Evolutionary conservation across 2,113 vertebrate genomes (phyloP).

Genomic region (Isichthys henryi): DNA sequence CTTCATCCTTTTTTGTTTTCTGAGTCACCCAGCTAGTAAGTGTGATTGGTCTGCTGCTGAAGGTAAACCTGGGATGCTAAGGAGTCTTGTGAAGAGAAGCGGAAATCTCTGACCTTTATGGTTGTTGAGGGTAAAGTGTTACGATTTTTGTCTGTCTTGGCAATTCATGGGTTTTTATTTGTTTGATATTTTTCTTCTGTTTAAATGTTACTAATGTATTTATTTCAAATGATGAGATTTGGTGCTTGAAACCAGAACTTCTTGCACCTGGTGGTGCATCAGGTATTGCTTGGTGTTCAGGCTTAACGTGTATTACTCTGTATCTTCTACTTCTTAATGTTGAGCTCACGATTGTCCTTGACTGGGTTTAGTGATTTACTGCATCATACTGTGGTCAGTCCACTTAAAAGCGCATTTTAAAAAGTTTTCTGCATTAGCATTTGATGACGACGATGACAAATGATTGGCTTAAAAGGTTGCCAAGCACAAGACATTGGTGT

Average conservation of each 20-base stretch:
- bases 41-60: background rate
- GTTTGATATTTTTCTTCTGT: background rate
- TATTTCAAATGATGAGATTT: background rate
- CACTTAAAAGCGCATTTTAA: background rate
- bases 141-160: background rate
- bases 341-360: background rate
- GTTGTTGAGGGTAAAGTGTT: constrained; percentile 10
- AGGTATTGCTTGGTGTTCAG: background rate
- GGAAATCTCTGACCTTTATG: constrained; percentile 21
- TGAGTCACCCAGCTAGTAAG: background rate
- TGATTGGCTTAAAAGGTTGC: background rate
- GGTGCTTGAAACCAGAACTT: background rate
- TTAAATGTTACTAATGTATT: background rate
- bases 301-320: background rate
- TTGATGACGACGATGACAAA: background rate
- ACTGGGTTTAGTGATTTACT: background rate
- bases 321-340: background rate
- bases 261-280: background rate
- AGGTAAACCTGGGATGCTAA: background rate
- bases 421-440: background rate
- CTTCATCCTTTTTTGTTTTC: background rate
- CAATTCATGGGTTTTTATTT: background rate
- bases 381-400: background rate
- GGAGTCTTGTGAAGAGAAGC: background rate
- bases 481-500: background rate